Base-by-base conservation (phyloP, 2,113 vertebrate species). In the Podarcis muralis region DNA sequence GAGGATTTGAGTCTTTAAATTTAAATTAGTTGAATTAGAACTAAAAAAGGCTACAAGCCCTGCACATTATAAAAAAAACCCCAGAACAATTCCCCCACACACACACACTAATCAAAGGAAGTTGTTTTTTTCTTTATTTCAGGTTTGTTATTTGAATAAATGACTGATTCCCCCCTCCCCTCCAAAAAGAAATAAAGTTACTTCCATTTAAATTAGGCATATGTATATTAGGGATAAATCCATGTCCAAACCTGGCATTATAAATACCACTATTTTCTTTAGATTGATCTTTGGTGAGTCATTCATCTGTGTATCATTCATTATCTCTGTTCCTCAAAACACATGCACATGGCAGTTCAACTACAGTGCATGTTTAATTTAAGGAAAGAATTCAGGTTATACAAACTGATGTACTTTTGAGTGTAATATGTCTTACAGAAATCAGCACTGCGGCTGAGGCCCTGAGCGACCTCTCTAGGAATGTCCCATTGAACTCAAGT, bases 1-100 rank as follows among this genome's bases (percentile, higher is more conserved):
- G 84, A 30, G 79, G 95, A 87, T 2, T 32, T 3, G 74, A n/a
- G 20, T 88, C 2, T 69, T 78, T 5, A 84, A 92, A 27, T 92
- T 76, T 91, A 40, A 48, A 88, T 91, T 91, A 94, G 76, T 85
- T 81, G 82, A 81, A 93, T 81, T 89, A 30, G n/a, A 16, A 53
- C 48, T 53, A 53, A 85, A 90, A 16, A 48, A 88, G 4, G 1
- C 53, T 20, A 68, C 77, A 71, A 6, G 71, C 27, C 43, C 79
- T 53, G 2, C 30, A 5, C 62, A 4, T 9, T 4, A 90, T 81
- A 59, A 86, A 83, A 90, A 84, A 59, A 6, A 30, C 5, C 2
- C 35, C 62, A 1, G 27, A 78, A 43, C 43, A 43, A 43, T 43
- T 43, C 6, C 43, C 43, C 43, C 35, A n/a, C 40, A 6, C 40